These are phyloP conservation scores for Paramormyrops hopkinsi DNA, from an alignment of 2,797 vertebrate genomes.

Conservation along the genomic window DNA sequence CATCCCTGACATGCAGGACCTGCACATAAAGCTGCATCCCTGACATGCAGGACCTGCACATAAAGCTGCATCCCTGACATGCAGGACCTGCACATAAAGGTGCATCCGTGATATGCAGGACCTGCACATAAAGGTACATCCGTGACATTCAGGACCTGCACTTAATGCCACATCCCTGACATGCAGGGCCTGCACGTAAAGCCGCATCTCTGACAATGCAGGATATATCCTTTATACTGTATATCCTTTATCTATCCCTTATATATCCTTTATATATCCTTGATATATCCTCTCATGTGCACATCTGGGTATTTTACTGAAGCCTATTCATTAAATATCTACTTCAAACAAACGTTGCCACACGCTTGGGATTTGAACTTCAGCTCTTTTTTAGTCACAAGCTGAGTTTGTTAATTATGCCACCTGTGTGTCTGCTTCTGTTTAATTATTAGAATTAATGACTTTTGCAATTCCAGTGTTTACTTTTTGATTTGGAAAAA, in stretches of 20 bases:
- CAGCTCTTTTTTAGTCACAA: neutral
- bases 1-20: neutral
- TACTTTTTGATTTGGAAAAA: neutral
- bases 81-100: neutral
- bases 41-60: neutral
- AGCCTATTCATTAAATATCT: neutral
- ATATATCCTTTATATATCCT: neutral
- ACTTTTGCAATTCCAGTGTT: neutral
- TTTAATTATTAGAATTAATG: neutral
- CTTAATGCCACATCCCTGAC: neutral
- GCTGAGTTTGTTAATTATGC: neutral
- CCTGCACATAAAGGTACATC: neutral
- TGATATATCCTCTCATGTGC: neutral
- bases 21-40: neutral
- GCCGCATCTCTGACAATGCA: neutral
- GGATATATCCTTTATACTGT: neutral
- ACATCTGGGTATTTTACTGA: neutral
- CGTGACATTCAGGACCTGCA: neutral
- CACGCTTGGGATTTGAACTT: neutral
- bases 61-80: neutral
- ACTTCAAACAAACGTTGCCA: neutral
- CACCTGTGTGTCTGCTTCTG: neutral
- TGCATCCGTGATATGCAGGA: neutral
- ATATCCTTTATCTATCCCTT: neutral
- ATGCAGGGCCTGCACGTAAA: neutral